Percentiles rank a stretch among this genome's conserved stretches.
Evolutionary conservation across 2,888 invertebrate species (phyloP).

Genomic region (Lapara coniferarum): DNA sequence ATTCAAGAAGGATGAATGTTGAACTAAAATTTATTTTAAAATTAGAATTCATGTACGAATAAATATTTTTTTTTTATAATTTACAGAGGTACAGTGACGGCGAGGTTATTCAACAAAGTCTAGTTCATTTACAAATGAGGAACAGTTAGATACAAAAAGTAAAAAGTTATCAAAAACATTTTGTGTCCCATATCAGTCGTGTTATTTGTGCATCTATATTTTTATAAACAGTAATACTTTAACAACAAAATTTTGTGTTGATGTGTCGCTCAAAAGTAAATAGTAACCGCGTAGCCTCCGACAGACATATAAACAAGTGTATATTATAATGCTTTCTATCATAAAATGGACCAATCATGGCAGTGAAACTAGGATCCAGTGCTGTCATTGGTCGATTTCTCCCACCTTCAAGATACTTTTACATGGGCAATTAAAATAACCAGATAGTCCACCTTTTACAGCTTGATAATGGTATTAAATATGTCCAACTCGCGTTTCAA

Average conservation of each 20-base stretch:
- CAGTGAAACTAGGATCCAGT: conserved; percentile 75
- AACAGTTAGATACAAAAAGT: conserved; percentile 76
- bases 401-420: conserved; percentile 51
- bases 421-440: conserved; percentile 24
- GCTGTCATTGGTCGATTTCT: conserved; percentile 82
- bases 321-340: conserved; percentile 70
- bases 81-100: conserved; percentile 63
- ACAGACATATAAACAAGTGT: conserved; percentile 82
- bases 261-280: conserved; percentile 82
- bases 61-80: conserved; percentile 43
- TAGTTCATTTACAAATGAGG: conserved; percentile 40
- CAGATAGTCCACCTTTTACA: conserved; percentile 10
- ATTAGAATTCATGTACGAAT: conserved; percentile 60
- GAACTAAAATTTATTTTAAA: background rate
- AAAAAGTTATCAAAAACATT: conserved; percentile 80
- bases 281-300: conserved; percentile 78
- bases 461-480: background rate
- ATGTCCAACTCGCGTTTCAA: background rate
- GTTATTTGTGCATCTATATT: conserved; percentile 80
- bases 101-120: conserved; percentile 64
- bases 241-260: conserved; percentile 75
- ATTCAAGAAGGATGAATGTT: background rate
- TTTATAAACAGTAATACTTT: conserved; percentile 67
- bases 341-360: conserved; percentile 82
- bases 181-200: conserved; percentile 83